Percentiles rank a stretch among this genome's conserved stretches.
Conservation (phyloP, 2,113 vertebrate genomes). For the Amblyopsis rosae region DNA sequence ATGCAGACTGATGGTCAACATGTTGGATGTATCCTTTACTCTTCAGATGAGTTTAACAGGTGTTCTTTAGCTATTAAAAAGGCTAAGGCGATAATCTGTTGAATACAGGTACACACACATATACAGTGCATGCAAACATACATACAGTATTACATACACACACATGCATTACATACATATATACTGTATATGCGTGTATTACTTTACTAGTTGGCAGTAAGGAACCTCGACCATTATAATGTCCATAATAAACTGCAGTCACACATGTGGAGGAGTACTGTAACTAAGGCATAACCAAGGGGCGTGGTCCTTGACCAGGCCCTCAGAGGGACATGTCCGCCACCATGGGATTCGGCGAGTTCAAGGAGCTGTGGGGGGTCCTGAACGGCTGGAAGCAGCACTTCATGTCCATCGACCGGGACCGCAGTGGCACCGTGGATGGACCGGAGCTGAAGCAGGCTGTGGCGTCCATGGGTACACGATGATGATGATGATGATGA, state of each 20-base stretch:
- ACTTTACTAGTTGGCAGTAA: not conserved
- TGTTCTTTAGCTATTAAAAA: not conserved
- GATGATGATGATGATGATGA: not conserved
- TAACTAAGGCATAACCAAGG: not conserved
- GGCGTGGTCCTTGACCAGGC: conserved; percentile 71
- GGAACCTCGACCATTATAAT: not conserved
- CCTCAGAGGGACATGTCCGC: conserved; percentile 83
- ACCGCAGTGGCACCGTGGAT: conserved; percentile 88
- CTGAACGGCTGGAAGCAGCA: conserved; percentile 89
- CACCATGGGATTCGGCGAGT: conserved; percentile 90
- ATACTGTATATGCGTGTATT: no score
- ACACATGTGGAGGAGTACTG: no score
- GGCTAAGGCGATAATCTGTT: not conserved
- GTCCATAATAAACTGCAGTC: not conserved
- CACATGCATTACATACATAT: no score
- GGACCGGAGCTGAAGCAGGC: conserved; percentile 88
- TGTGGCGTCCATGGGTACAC: conserved; percentile 83
- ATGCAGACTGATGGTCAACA: conserved; percentile 93
- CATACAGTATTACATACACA: no score
- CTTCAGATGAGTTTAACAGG: no score
- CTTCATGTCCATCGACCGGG: conserved; percentile 85
- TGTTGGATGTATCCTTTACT: conserved; percentile 95
- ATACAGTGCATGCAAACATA: no score
- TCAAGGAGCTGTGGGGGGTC: conserved; percentile 88
- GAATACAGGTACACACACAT: no score